Percentiles rank a stretch among this genome's conserved stretches.
phyloP scores from a whole-genome alignment of 2,113 vertebrate genomes.

The Lampris megalopsis region DNA sequence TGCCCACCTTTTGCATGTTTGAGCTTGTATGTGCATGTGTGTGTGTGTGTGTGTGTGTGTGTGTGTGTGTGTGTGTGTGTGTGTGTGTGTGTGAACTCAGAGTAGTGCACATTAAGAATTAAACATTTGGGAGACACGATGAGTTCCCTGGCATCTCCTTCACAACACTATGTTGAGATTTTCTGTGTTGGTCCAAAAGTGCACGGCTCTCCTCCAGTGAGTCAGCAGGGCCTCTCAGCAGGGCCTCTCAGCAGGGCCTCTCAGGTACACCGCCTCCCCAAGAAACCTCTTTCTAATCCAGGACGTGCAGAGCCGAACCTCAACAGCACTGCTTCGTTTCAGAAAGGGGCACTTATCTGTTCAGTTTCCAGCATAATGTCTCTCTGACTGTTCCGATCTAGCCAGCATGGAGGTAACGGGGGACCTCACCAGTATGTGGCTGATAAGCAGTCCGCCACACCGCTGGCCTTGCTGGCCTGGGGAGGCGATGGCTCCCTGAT shows the following conservation, averaged over 20 bases:
- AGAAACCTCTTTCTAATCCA: conserved; percentile 27
- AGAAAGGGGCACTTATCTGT: conserved; percentile 51
- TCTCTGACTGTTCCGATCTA: conserved; percentile 59
- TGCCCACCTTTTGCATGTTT: too few relatives aligned
- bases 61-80: neutral
- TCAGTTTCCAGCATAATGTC: conserved; percentile 52
- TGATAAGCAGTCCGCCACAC: conserved; percentile 71
- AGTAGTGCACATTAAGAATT: too few relatives aligned
- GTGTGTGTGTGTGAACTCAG: neutral
- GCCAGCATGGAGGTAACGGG: conserved; percentile 33
- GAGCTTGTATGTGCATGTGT: neutral
- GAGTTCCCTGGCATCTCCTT: too few relatives aligned
- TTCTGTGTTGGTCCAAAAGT: neutral
- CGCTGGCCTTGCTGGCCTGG: conserved; percentile 32
- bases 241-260: conserved; percentile 9
- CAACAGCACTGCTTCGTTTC: conserved; percentile 41
- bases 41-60: neutral
- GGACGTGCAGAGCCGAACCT: conserved; percentile 28
- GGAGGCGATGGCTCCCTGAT: conserved; percentile 70
- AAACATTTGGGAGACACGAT: too few relatives aligned
- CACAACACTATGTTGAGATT: too few relatives aligned
- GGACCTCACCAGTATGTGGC: conserved; percentile 44
- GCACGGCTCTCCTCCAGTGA: conserved; percentile 29
- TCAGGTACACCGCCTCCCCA: conserved; percentile 15
- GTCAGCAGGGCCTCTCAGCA: conserved; percentile 17